These are phyloP conservation scores for Forbesichthys papilliferus DNA, from an alignment of 2,113 vertebrate genomes.

Conservation along the genomic window DNA sequence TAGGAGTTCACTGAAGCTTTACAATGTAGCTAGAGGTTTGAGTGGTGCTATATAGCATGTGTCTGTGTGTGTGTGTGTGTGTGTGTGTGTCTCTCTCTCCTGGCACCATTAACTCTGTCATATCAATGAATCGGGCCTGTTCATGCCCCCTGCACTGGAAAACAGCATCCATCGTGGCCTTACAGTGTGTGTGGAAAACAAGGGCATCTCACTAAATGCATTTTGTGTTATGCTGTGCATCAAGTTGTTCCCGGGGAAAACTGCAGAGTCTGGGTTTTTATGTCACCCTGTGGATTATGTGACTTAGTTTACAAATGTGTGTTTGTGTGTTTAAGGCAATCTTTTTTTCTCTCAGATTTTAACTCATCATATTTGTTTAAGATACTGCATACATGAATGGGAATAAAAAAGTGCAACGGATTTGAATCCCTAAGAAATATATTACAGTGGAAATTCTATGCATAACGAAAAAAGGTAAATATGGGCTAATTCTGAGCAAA, in stretches of 20 bases:
- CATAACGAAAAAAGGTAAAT: no score
- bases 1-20: slow-evolving; percentile 40
- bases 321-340: slow-evolving; percentile 11
- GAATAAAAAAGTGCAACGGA: no score
- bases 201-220: neutral
- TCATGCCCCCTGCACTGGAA: neutral
- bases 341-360: no score
- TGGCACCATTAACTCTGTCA: slow-evolving; percentile 56
- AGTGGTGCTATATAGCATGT: slow-evolving; percentile 21
- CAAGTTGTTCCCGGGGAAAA: slow-evolving; percentile 17
- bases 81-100: slow-evolving; percentile 9
- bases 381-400: no score
- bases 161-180: slow-evolving; percentile 22
- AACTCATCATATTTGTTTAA: no score
- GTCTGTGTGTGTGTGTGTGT: neutral
- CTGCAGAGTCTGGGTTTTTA: neutral
- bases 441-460: no score
- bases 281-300: neutral
- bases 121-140: slow-evolving; percentile 41
- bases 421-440: no score
- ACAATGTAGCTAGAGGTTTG: slow-evolving; percentile 36
- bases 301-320: slow-evolving; percentile 12
- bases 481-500: no score
- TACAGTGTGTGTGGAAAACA: neutral
- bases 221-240: slow-evolving; percentile 15